Evolutionary conservation across 1,140 invertebrate genomes (phyloP).

Genomic region (Centruroides vittatus): DNA sequence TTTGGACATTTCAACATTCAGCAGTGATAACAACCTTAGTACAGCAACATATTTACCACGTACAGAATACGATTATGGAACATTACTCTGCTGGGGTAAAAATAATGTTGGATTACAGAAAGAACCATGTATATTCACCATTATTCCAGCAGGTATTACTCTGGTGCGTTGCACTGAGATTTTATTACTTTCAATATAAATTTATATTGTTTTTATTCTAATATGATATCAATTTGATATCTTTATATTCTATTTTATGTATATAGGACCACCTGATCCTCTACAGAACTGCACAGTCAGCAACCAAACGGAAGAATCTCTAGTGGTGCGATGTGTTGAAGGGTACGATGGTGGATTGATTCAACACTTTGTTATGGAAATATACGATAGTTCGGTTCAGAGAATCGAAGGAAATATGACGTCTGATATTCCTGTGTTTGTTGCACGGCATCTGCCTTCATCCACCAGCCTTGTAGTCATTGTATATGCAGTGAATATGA

Average conservation of each 20-base stretch:
- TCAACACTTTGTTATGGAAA: slow-evolving; percentile 18
- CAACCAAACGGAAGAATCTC: slow-evolving; percentile 19
- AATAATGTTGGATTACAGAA: slow-evolving; percentile 20
- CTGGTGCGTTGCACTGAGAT: not conserved
- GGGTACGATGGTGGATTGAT: slow-evolving; percentile 20
- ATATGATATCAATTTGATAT: too few relatives aligned
- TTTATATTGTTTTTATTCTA: not conserved
- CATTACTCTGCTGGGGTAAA: slow-evolving; percentile 20
- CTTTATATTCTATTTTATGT: not conserved
- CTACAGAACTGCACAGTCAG: slow-evolving; percentile 19
- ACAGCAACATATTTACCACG: slow-evolving; percentile 47
- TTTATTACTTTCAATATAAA: not conserved
- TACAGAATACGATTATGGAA: slow-evolving; percentile 55
- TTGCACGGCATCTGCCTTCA: slow-evolving; percentile 48
- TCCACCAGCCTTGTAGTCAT: slow-evolving; percentile 53
- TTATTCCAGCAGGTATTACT: slow-evolving; percentile 19
- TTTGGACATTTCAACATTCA: slow-evolving; percentile 41
- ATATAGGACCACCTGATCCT: slow-evolving; percentile 41
- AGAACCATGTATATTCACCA: slow-evolving; percentile 20
- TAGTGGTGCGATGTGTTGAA: slow-evolving; percentile 16
- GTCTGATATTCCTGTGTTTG: slow-evolving; percentile 20
- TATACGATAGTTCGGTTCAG: slow-evolving; percentile 14
- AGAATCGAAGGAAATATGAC: slow-evolving; percentile 10
- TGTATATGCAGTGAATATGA: slow-evolving; percentile 52
- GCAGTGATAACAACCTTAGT: slow-evolving; percentile 44